phyloP scores from a whole-genome alignment of 2,113 vertebrate genomes.

The Megaptera novaeangliae region DNA sequence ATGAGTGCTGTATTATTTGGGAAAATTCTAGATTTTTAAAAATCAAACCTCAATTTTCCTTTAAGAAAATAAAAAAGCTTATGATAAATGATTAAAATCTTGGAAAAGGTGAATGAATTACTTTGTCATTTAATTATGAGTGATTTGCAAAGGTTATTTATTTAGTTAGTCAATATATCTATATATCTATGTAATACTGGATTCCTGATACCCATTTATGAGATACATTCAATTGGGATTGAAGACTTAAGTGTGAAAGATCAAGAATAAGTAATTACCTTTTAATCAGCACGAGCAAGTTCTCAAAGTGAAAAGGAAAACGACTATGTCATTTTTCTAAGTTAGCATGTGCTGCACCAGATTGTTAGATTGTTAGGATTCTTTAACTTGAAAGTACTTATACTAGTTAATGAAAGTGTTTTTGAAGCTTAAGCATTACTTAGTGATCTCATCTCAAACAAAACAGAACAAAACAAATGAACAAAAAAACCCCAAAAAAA shows the following conservation, averaged over 20 bases:
- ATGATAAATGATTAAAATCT: not conserved
- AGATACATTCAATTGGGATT: not conserved
- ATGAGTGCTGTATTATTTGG: not conserved
- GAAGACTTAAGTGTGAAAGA: not conserved
- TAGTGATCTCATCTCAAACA: no score
- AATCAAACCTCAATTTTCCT: not conserved
- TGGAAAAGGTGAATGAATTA: not conserved
- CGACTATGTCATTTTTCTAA: no score
- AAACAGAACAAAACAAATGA: no score
- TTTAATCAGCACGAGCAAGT: not conserved
- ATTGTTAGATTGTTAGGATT: no score
- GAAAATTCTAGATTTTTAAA: not conserved
- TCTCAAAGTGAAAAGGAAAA: not conserved
- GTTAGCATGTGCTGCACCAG: no score
- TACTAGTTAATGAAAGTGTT: no score
- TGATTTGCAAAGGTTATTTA: not conserved
- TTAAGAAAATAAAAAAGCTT: not conserved
- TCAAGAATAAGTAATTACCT: not conserved
- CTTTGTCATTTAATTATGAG: not conserved
- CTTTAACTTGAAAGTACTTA: no score
- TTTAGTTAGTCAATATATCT: not conserved
- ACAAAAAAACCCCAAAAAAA: no score
- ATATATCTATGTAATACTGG: not conserved
- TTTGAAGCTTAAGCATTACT: no score
- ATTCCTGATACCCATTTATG: not conserved